Evolutionary conservation across 1,140 invertebrate species (phyloP).

Genomic region (Drosophila arizonae): DNA sequence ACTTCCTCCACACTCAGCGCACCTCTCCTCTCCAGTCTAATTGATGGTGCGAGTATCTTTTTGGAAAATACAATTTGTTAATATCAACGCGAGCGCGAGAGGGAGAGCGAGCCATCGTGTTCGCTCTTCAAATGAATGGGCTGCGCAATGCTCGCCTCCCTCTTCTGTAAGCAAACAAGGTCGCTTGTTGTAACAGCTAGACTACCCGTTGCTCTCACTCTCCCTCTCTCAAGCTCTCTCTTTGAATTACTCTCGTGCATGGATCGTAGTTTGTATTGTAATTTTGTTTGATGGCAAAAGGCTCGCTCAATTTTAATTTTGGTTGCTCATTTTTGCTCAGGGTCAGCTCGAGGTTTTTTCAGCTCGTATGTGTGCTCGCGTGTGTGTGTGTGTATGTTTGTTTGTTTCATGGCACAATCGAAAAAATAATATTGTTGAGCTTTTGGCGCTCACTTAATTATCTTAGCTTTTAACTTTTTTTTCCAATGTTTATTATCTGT

Average conservation of each 20-base stretch:
- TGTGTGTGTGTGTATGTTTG: conserved; percentile 18
- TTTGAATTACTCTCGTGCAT: background rate
- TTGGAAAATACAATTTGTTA: conserved; percentile 26
- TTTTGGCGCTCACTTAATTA: conserved; percentile 44
- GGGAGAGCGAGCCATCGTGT: conserved; percentile 19
- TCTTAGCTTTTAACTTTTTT: conserved; percentile 25
- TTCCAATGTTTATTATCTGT: conserved; percentile 37
- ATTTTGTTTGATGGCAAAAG: conserved; percentile 49
- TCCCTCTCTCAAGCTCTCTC: conserved; percentile 21
- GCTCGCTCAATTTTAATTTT: conserved; percentile 41
- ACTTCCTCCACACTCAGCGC: background rate
- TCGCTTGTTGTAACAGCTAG: conserved; percentile 50
- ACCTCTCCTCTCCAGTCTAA: conserved; percentile 17
- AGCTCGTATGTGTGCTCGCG: conserved; percentile 26
- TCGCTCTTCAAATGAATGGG: conserved; percentile 39
- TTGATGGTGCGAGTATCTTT: conserved; percentile 38
- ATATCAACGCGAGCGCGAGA: conserved; percentile 10
- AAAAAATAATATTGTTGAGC: conserved; percentile 25
- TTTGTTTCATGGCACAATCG: conserved; percentile 51
- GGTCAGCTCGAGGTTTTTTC: conserved; percentile 71
- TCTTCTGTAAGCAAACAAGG: conserved; percentile 43
- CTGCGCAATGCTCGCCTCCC: conserved; percentile 39
- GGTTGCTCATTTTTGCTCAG: conserved; percentile 62
- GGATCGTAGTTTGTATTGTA: conserved; percentile 34
- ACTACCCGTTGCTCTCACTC: conserved; percentile 12